A percentile compares a stretch with the other conserved stretches of the same genome.
Conservation (phyloP, 2,888 invertebrate species). For the Pollenia angustigena region DNA sequence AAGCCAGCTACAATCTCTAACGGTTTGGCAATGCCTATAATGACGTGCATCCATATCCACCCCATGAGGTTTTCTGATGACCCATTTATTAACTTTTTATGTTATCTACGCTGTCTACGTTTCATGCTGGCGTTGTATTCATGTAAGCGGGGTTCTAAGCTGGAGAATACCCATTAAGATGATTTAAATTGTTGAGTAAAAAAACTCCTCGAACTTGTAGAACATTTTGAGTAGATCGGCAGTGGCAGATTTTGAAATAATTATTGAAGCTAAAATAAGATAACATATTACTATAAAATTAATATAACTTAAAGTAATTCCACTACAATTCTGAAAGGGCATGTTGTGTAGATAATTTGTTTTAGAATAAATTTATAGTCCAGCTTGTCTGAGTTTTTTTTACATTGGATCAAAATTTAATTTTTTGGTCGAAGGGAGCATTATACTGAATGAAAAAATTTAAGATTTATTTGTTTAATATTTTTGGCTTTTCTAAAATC, state of each 20-base stretch:
- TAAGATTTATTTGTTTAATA: too few relatives aligned
- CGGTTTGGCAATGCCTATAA: conserved; percentile 97
- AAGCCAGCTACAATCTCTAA: conserved; percentile 90
- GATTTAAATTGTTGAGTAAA: conserved; percentile 99
- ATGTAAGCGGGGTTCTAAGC: conserved; percentile 86
- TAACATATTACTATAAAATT: background rate
- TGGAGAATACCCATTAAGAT: conserved; percentile 95
- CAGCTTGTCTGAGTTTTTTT: too few relatives aligned
- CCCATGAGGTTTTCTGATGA: conserved; percentile 22
- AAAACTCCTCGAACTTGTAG: conserved; percentile 98
- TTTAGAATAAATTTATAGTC: too few relatives aligned
- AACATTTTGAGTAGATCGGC: conserved; percentile 98
- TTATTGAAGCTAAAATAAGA: conserved; percentile 89
- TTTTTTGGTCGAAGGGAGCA: too few relatives aligned
- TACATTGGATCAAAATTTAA: too few relatives aligned
- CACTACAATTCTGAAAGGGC: too few relatives aligned
- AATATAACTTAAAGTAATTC: too few relatives aligned
- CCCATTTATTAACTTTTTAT: conserved; percentile 80
- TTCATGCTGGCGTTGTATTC: conserved; percentile 82
- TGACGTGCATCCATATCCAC: conserved; percentile 88
- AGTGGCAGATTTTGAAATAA: conserved; percentile 98
- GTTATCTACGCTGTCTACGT: conserved; percentile 82
- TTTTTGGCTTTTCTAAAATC: too few relatives aligned
- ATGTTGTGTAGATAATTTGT: too few relatives aligned
- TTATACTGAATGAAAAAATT: too few relatives aligned